Conservation (phyloP, 2,888 invertebrate species). For the Sipha maydis region DNA sequence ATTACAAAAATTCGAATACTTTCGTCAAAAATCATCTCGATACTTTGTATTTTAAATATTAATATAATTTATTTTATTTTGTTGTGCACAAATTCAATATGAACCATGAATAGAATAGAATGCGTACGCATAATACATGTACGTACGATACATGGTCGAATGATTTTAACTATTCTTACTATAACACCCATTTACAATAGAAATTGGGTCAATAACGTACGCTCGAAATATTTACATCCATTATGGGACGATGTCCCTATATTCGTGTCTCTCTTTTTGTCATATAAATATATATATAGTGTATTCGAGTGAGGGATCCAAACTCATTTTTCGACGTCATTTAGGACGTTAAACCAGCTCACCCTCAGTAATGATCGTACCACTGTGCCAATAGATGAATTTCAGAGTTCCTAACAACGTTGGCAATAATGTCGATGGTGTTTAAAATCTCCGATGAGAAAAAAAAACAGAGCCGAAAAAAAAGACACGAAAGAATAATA, state of each 20-base stretch:
- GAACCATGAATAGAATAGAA: not conserved
- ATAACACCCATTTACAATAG: slow-evolving; percentile 1
- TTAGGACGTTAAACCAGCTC: slow-evolving; percentile 41
- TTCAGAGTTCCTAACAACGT: not conserved
- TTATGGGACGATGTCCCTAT: slow-evolving; percentile 2
- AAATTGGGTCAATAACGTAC: slow-evolving; percentile 33
- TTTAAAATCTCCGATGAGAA: slow-evolving; percentile 3
- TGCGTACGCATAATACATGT: not conserved
- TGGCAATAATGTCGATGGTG: not conserved
- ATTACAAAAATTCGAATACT: too few relatives aligned
- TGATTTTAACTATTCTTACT: slow-evolving; percentile 7
- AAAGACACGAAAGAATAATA: not conserved
- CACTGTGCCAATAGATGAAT: slow-evolving; percentile 25
- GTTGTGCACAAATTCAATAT: not conserved
- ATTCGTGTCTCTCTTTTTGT: slow-evolving; percentile 4
- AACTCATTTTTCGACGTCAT: slow-evolving; percentile 41
- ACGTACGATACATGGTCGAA: slow-evolving; percentile 1
- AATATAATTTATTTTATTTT: not conserved
- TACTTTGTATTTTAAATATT: too few relatives aligned
- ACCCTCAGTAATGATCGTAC: slow-evolving; percentile 24
- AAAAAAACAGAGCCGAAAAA: not conserved
- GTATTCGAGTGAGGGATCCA: not conserved
- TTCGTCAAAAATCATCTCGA: too few relatives aligned
- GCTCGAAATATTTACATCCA: slow-evolving; percentile 41
- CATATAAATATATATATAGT: not conserved